These are phyloP conservation scores for Hafferia zeledoni DNA, from an alignment of 2,797 vertebrate species.

Conservation along the genomic window DNA sequence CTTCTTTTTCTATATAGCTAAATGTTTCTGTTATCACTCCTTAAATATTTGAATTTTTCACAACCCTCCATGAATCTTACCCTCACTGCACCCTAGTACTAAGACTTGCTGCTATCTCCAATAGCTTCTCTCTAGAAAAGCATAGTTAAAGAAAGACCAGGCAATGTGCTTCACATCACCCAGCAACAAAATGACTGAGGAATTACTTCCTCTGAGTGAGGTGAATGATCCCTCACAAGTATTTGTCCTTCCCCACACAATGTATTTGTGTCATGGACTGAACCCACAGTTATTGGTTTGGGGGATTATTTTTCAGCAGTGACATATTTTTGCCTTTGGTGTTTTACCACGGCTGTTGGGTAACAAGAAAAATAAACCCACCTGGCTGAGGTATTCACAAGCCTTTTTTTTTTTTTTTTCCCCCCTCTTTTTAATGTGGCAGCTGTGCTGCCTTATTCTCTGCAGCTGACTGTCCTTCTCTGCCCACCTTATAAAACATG, in stretches of 20 bases:
- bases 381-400: not conserved
- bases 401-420: not conserved
- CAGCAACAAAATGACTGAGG: fast-evolving
- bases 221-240: not conserved
- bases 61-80: not conserved
- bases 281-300: not conserved
- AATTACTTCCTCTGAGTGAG: not conserved
- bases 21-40: not conserved
- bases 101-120: not conserved
- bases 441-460: not conserved
- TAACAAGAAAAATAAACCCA: not conserved
- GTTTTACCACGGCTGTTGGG: not conserved
- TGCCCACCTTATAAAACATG: not conserved
- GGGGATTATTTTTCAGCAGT: not conserved
- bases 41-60: not conserved
- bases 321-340: not conserved
- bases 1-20: not conserved
- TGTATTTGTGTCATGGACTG: not conserved
- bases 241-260: not conserved
- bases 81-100: not conserved
- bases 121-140: not conserved
- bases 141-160: not conserved
- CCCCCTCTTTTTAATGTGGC: not conserved
- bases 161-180: not conserved
- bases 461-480: constrained; percentile 19